Evolutionary conservation across 2,113 vertebrate species (phyloP).

Genomic region (Rhea americana): DNA sequence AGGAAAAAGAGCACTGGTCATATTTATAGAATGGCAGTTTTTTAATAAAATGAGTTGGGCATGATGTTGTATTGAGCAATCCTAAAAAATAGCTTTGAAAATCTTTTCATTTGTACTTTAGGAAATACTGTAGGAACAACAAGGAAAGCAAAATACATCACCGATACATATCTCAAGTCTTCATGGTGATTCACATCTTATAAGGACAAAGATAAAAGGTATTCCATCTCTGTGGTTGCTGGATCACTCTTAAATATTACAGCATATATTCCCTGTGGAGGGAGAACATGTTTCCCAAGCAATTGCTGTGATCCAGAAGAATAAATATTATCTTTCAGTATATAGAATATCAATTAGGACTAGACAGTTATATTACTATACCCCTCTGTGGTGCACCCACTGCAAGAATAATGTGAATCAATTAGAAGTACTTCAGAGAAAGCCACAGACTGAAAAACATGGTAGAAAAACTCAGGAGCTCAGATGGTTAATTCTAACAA

Average conservation of each 20-base stretch:
- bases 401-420: background rate
- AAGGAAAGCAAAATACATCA: background rate
- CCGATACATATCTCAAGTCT: background rate
- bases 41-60: background rate
- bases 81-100: background rate
- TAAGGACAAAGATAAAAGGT: background rate
- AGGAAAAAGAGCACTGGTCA: background rate
- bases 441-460: background rate
- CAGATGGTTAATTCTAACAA: slow-evolving; percentile 7
- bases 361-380: background rate
- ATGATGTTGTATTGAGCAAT: background rate
- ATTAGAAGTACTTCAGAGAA: background rate
- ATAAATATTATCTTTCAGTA: background rate
- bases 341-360: background rate
- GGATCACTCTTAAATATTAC: background rate
- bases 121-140: background rate
- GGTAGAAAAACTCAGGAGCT: background rate
- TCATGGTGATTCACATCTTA: background rate
- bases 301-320: background rate
- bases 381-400: background rate
- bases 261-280: background rate
- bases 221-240: background rate
- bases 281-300: background rate
- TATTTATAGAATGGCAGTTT: background rate
- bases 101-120: background rate